Base-by-base conservation (phyloP, 2,113 vertebrate species). In the Stomatorhinus ivindoensis region DNA sequence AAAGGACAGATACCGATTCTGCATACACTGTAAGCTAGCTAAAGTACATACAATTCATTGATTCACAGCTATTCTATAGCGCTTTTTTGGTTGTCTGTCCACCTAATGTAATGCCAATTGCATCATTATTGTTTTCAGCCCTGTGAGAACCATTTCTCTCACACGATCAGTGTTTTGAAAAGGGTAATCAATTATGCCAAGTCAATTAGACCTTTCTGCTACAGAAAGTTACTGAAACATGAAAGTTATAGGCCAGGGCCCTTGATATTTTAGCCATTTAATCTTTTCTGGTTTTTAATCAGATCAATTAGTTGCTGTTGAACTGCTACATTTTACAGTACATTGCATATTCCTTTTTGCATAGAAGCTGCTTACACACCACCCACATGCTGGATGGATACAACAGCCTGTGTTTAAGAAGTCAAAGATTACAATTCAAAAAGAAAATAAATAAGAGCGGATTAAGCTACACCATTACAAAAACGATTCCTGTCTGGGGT, bases 231-330 rank as follows among this genome's bases (percentile, higher is more conserved):
- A 17, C 86, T 87, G 48, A 35, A 87, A 27, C 50, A 53, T 55
- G 48, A 2, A 31, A 87, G 31, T 19, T 39, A 35, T 27, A 35
- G 86, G 50, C 31, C 48, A 39, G 13, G 31, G 50, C 51, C 27
- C 31, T 55, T 55, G 86, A 55, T 50, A 87, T 87, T 87, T 55
- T 58, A 53, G 50, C 86, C 50, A 39, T 87, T 87, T 27, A 86
- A n/a, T 10, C 47, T 48, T 47, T 86, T 50, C 83, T 48, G 46
- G 9, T 48, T 47, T 47, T 48, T 86, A 85, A 44, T 50, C 50
- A 31, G 48, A 55, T 53, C 86, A 87, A 87, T 31, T 55, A 39
- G n/a, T 51, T 87, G 9, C 15, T 87, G 86, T 50, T 87, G 48
- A 35, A 53, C 31, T 27, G 31, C 27, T 87, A 35, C 15, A 55